Conservation (phyloP, 2,113 vertebrate genomes). For the Actenoides lindsayi region DNA sequence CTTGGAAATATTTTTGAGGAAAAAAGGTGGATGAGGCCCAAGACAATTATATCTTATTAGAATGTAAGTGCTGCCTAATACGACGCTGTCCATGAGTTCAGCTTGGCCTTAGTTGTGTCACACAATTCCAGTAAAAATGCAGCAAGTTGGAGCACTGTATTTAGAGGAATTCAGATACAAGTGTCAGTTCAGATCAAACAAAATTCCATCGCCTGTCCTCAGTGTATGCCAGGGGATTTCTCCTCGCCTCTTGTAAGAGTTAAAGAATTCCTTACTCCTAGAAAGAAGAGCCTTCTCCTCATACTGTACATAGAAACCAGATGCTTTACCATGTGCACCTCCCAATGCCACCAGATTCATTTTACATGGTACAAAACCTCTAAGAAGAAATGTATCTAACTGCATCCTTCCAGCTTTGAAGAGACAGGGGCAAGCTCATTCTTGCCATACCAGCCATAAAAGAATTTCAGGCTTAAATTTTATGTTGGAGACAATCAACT, state of each 20-base stretch:
- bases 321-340: background rate
- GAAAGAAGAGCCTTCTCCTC: background rate
- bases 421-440: background rate
- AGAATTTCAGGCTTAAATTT: background rate
- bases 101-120: background rate
- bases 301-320: background rate
- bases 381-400: background rate
- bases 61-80: background rate
- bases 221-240: background rate
- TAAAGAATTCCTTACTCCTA: background rate
- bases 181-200: background rate
- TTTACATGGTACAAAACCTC: background rate
- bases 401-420: background rate
- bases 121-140: background rate
- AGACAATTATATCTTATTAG: background rate
- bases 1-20: background rate
- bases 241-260: background rate
- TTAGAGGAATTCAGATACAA: background rate
- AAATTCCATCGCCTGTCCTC: background rate
- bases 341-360: background rate
- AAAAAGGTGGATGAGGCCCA: background rate
- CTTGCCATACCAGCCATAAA: background rate
- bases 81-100: background rate
- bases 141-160: background rate
- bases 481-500: background rate